Base-by-base conservation (phyloP, 2,888 invertebrate genomes). In the Drosophila paracracens region DNA sequence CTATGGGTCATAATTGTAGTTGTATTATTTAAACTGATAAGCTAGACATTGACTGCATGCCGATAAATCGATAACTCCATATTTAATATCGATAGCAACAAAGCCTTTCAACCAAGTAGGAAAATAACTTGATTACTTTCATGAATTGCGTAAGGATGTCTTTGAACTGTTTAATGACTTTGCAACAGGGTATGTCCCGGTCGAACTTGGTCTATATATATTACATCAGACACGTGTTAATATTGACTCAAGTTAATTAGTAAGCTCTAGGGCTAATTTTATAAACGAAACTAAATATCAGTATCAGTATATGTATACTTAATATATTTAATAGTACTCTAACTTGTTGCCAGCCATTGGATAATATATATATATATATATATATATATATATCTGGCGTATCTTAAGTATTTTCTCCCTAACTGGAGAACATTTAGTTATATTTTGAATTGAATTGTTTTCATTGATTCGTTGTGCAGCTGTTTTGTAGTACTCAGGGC, bases 401-500 rank as follows among this genome's bases (percentile, higher is more conserved):
- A 21, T 21, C 6, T 13, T n/a, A 10, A 6, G 4, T n/a, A 51
- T 10, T n/a, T n/a, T 31, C 21, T 31, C 4, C 13, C n/a, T 4
- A 25, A 27, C 65, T 66, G 66, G 66, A 67, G 29, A 67, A 43
- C 10, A 68, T 35, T 46, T 67, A 16, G 29, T n/a, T 68, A 7
- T 25, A 67, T 31, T 35, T 51, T 33, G 31, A 13, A 35, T 43
- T 16, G 27, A 35, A 33, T 33, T 33, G 50, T 3, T 27, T 31
- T 16, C n/a, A 53, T 25, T 21, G 27, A 50, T 25, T 33, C 21
- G 64, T 7, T 35, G n/a, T 18, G 38, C 66, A 65, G 64, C 65
- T 66, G 43, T 65, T 46, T 46, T 10, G 13, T 33, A 27, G 38
- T 16, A 18, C 11, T 54, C 36, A 36, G 36, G 54, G 25, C 31